Percentiles rank a stretch among this genome's conserved stretches.
These are phyloP conservation scores for Tupiocoris notatus DNA, from an alignment of 2,888 invertebrate genomes.

Conservation along the genomic window DNA sequence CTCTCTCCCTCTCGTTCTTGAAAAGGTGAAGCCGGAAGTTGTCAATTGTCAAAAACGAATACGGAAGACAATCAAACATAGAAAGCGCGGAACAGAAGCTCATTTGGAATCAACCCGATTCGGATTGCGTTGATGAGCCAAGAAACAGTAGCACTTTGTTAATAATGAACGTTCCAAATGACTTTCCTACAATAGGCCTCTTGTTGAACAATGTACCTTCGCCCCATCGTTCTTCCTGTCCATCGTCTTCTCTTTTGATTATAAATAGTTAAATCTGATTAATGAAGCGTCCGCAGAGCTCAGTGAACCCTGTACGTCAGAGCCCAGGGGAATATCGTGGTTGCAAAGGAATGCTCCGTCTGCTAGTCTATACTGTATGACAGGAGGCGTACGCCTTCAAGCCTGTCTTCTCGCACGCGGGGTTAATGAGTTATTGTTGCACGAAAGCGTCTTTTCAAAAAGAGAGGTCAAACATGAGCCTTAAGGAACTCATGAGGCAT, in stretches of 20 bases:
- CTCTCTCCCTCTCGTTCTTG: too few relatives aligned
- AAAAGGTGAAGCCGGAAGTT: too few relatives aligned
- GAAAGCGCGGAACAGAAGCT: background rate
- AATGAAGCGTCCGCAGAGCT: slow-evolving; percentile 28
- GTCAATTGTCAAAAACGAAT: too few relatives aligned
- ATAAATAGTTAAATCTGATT: slow-evolving; percentile 29
- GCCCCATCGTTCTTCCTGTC: background rate
- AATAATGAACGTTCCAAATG: slow-evolving; percentile 21
- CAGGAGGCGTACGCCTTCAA: slow-evolving; percentile 4
- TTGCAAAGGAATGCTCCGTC: slow-evolving; percentile 6
- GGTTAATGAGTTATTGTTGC: slow-evolving; percentile 35
- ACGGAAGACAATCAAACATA: background rate
- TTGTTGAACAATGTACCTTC: slow-evolving; percentile 14
- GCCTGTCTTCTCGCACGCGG: slow-evolving; percentile 6
- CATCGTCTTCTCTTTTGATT: background rate
- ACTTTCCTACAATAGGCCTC: slow-evolving; percentile 22
- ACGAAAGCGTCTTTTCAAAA: slow-evolving; percentile 18
- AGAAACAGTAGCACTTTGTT: slow-evolving; percentile 29
- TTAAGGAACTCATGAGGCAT: slow-evolving; percentile 3
- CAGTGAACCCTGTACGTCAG: slow-evolving; percentile 25
- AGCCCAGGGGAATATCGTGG: background rate
- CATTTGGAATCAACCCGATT: background rate
- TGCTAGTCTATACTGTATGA: slow-evolving; percentile 1
- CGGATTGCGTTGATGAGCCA: background rate
- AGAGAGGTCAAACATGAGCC: slow-evolving; percentile 8